A percentile compares a stretch with the other conserved stretches of the same genome.
Conservation (phyloP, 2,113 vertebrate species). For the Osmerus mordax region DNA sequence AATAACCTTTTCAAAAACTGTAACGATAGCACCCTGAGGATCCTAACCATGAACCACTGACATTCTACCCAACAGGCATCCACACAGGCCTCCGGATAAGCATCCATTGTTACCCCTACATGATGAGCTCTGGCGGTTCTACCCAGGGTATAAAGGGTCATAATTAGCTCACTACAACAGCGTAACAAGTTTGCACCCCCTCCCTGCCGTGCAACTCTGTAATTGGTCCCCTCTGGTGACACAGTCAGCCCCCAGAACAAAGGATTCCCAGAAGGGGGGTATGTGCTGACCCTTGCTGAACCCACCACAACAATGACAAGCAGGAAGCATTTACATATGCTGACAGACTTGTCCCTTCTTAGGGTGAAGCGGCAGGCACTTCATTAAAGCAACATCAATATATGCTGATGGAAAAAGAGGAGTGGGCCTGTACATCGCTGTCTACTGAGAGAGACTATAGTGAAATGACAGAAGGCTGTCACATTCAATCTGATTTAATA, state of each 20-base stretch:
- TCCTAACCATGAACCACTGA: neutral
- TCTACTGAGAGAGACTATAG: constrained; percentile 48
- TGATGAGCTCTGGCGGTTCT: constrained; percentile 12
- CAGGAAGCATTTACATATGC: constrained; percentile 75
- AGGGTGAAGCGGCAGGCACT: constrained; percentile 64
- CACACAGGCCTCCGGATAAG: neutral
- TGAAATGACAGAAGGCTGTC: constrained; percentile 63
- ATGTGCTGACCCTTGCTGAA: constrained; percentile 71
- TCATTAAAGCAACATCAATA: constrained; percentile 76
- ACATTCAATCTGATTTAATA: constrained; percentile 65
- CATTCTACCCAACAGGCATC: neutral
- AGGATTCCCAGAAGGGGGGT: constrained; percentile 73
- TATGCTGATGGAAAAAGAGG: constrained; percentile 68
- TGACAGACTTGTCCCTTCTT: constrained; percentile 68
- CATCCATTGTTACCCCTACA: constrained; percentile 27
- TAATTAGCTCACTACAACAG: constrained; percentile 74
- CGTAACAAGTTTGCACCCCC: constrained; percentile 72
- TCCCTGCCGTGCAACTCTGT: constrained; percentile 68
- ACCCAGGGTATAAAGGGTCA: constrained; percentile 53
- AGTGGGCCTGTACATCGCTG: constrained; percentile 57
- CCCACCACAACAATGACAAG: constrained; percentile 68
- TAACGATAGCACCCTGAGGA: constrained; percentile 23
- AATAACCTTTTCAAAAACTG: constrained; percentile 49
- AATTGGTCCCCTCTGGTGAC: constrained; percentile 76
- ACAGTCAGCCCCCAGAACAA: constrained; percentile 71